A percentile compares a stretch with the other conserved stretches of the same genome.
These are phyloP conservation scores for Notocelia uddmanniana DNA, from an alignment of 2,888 invertebrate species.

Conservation along the genomic window DNA sequence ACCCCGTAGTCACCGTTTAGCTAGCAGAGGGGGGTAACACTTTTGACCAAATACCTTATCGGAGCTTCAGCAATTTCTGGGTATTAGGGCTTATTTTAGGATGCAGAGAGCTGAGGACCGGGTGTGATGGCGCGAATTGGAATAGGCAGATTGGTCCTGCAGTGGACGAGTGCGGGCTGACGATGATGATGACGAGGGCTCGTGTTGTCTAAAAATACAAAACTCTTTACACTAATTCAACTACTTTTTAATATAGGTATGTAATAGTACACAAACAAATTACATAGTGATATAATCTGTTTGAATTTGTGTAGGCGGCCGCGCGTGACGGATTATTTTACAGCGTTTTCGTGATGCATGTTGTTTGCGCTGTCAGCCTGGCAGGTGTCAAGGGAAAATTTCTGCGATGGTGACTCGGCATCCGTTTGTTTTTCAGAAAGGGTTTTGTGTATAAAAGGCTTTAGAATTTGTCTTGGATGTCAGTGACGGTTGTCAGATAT, in stretches of 20 bases:
- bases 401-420: conserved; percentile 21
- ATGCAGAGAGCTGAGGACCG: no score
- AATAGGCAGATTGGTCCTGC: no score
- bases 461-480: not conserved
- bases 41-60: no score
- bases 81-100: no score
- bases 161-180: no score
- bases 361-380: conserved; percentile 29
- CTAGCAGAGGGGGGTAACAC: no score
- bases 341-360: conserved; percentile 28
- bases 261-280: conserved; percentile 7
- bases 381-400: conserved; percentile 41
- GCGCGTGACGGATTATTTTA: conserved; percentile 40
- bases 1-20: no score
- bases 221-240: not conserved
- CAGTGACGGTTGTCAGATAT: not conserved
- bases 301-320: conserved; percentile 42
- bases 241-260: not conserved
- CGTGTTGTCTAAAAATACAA: not conserved
- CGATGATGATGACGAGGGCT: no score
- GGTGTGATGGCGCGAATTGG: no score
- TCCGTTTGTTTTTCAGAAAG: conserved; percentile 15
- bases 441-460: not conserved
- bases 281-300: conserved; percentile 47
- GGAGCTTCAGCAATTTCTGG: no score